Evolutionary conservation across 2,888 invertebrate genomes (phyloP).

Genomic region (Eristalis intricaria): DNA sequence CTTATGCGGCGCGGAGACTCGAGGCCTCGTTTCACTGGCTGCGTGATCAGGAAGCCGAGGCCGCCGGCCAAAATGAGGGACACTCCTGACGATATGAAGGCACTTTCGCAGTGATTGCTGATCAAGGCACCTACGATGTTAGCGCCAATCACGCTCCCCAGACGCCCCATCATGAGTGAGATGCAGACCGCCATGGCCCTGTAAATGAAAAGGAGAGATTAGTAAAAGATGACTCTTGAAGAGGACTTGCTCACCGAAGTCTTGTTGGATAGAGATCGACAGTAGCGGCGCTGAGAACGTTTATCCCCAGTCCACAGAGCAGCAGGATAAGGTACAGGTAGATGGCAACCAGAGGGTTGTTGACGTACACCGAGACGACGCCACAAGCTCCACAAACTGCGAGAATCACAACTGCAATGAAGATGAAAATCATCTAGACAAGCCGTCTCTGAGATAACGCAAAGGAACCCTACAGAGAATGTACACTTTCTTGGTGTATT

Average conservation of each 20-base stretch:
- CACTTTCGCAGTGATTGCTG: slow-evolving; percentile 81
- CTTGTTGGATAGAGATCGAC: slow-evolving; percentile 79
- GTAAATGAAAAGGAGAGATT: background rate
- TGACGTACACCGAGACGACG: slow-evolving; percentile 73
- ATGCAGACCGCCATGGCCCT: slow-evolving; percentile 83
- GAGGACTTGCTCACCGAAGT: slow-evolving; percentile 74
- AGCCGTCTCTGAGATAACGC: too few relatives aligned
- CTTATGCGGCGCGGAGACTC: slow-evolving; percentile 73
- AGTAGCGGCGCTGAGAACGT: slow-evolving; percentile 77
- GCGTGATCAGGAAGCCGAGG: slow-evolving; percentile 75
- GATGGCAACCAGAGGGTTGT: slow-evolving; percentile 74
- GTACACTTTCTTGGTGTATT: slow-evolving; percentile 75
- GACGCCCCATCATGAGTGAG: slow-evolving; percentile 82
- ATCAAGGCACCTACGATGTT: slow-evolving; percentile 81
- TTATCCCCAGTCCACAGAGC: slow-evolving; percentile 76
- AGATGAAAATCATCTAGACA: background rate
- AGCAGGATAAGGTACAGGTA: slow-evolving; percentile 76
- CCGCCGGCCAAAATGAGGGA: slow-evolving; percentile 75
- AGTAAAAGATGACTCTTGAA: background rate
- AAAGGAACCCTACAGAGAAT: slow-evolving; percentile 75
- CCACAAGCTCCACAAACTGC: slow-evolving; percentile 75
- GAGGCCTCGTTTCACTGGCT: slow-evolving; percentile 58
- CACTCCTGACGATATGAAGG: slow-evolving; percentile 78
- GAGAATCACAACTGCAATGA: slow-evolving; percentile 74
- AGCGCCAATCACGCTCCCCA: slow-evolving; percentile 82